phyloP scores from a whole-genome alignment of 2,797 vertebrate species.

The Lindbergichthys nudifrons region DNA sequence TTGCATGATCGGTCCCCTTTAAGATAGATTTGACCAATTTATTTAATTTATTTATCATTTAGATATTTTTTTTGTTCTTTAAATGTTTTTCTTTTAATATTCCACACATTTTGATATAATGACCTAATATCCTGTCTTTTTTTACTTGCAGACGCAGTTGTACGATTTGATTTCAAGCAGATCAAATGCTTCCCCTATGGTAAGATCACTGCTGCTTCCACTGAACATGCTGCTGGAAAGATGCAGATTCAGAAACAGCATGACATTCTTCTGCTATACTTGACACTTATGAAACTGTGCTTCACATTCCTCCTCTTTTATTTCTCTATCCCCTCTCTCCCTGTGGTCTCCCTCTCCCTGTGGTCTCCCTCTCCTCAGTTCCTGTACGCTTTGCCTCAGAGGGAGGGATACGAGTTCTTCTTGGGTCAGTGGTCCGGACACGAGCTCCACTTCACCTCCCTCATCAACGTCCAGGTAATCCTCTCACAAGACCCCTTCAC shows the following conservation, averaged over 20 bases:
- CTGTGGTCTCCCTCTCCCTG: neutral
- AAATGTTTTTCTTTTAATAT: too few species aligned
- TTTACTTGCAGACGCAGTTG: slow-evolving; percentile 82
- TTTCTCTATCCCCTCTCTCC: neutral
- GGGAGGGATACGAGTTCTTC: slow-evolving; percentile 96
- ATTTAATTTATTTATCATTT: neutral
- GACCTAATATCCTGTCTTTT: neutral
- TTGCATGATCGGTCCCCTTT: too few species aligned
- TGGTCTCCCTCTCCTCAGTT: slow-evolving; percentile 82
- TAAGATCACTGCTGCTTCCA: slow-evolving; percentile 59
- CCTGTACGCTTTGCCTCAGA: slow-evolving; percentile 92
- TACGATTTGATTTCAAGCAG: slow-evolving; percentile 89
- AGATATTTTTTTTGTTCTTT: neutral
- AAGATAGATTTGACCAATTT: neutral
- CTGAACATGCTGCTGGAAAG: neutral
- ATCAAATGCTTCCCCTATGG: slow-evolving; percentile 88
- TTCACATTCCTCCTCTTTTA: too few species aligned
- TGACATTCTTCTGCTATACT: neutral
- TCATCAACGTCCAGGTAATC: slow-evolving; percentile 95
- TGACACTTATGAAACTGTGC: neutral
- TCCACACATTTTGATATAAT: neutral
- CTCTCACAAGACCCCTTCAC: neutral
- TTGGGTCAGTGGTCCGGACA: slow-evolving; percentile 93
- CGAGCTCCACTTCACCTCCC: slow-evolving; percentile 95
- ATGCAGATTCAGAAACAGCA: neutral